A percentile compares a stretch with the other conserved stretches of the same genome.
Conservation (phyloP, 2,797 vertebrate genomes). For the Sebastes aleutianus region DNA sequence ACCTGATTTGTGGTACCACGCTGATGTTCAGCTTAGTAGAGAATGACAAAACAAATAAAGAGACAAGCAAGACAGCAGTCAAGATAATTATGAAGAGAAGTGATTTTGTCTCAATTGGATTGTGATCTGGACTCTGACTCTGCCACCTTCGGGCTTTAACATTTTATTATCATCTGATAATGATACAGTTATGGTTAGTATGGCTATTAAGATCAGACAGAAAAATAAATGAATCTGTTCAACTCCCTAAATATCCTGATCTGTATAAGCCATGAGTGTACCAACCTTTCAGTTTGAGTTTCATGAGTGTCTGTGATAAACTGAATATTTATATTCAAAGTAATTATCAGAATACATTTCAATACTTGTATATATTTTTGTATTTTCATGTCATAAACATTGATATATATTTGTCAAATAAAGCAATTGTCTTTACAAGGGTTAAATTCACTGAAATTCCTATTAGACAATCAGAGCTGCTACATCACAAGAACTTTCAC, state of each 20-base stretch:
- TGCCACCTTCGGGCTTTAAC: no score
- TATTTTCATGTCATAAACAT: background rate
- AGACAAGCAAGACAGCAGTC: background rate
- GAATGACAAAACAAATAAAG: background rate
- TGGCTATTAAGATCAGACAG: no score
- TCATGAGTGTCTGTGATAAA: background rate
- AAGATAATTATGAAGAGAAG: no score
- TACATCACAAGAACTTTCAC: background rate
- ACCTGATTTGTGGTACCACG: background rate
- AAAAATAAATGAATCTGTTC: no score
- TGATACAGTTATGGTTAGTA: no score
- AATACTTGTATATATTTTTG: background rate
- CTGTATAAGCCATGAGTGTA: no score
- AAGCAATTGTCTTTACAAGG: background rate
- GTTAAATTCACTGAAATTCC: background rate
- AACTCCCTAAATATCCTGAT: background rate
- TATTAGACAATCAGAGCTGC: background rate
- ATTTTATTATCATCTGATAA: no score
- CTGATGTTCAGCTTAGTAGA: background rate
- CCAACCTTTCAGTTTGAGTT: background rate
- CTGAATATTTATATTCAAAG: background rate
- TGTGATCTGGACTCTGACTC: no score
- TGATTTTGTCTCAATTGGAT: no score
- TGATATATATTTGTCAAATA: background rate
- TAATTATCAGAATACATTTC: background rate